Base-by-base conservation (phyloP, 2,888 invertebrate genomes). In the Trissolcus brochymenae region DNA sequence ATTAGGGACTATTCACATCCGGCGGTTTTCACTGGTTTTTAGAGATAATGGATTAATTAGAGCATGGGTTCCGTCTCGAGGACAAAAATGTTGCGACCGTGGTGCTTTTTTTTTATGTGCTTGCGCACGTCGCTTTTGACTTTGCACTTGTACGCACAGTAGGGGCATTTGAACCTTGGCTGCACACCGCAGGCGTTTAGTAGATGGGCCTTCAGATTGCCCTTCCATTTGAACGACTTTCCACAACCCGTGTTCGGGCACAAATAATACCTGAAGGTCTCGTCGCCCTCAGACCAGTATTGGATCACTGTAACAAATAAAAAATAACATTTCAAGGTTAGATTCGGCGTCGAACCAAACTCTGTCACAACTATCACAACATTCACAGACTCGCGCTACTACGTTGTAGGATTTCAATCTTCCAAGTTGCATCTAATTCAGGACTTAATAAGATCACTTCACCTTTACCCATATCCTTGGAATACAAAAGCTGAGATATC, bases 161-260 rank as follows among this genome's bases (percentile, higher is more conserved):
- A 80, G 2, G 84, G 83, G 56, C 88, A 89, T 56, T 83, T 81
- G 59, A 87, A 87, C 6, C 84, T 82, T 7, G 86, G 85, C 56
- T 83, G 80, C 16, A 83, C 78, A 3, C 85, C 85, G 66, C 89
- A 89, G 54, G 87, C 88, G 57, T 81, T 82, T 17, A 80, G 60
- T 68, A 86, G 67, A 68, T 89, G 89, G 19, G 82, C 76, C 46
- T 57, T 79, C 25, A 84, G 51, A 13, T 79, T 84, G 17, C 77
- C 79, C 59, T 79, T 78, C 79, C 76, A 80, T 19, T 75, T 77
- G 40, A 84, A 84, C 1, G 77, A 75, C 25, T 82, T 83, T 61
- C 82, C 79, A 59, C 86, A 87, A 21, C 76, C 79, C 14, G 60
- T 43, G 54, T 78, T 80, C 9, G 76, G 79, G 46, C 80, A 81